Percentiles rank a stretch among this genome's conserved stretches.
These are phyloP conservation scores for Zaprionus tsacasi DNA, from an alignment of 1,140 invertebrate genomes.

Conservation along the genomic window DNA sequence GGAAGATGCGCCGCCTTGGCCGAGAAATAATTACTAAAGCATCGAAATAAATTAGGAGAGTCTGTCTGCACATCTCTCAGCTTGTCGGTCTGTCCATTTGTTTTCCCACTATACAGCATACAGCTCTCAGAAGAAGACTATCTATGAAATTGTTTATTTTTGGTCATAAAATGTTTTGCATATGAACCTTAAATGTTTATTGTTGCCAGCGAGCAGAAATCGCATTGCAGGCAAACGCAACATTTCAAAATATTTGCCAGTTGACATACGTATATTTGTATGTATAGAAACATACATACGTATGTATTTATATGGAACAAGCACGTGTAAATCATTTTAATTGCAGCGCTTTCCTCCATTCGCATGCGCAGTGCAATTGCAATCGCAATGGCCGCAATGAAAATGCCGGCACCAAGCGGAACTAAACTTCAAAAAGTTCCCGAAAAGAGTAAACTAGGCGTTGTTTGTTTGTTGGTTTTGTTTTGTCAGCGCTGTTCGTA, in stretches of 20 bases:
- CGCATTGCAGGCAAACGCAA: slow-evolving; percentile 28
- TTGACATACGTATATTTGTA: slow-evolving; percentile 45
- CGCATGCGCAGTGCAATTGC: slow-evolving; percentile 40
- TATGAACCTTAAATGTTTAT: slow-evolving; percentile 65
- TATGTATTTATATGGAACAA: background rate
- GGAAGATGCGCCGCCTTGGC: slow-evolving; percentile 51
- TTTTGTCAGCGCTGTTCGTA: slow-evolving; percentile 74
- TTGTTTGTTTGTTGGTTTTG: slow-evolving; percentile 73
- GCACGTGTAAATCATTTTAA: background rate
- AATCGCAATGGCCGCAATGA: slow-evolving; percentile 1
- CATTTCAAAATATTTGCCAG: slow-evolving; percentile 33
- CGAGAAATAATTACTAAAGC: slow-evolving; percentile 48
- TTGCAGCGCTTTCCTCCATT: background rate
- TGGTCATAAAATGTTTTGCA: slow-evolving; percentile 72
- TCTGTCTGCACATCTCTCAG: slow-evolving; percentile 10
- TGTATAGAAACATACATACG: background rate
- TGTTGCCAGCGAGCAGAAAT: slow-evolving; percentile 31
- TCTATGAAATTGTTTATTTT: slow-evolving; percentile 69
- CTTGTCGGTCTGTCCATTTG: slow-evolving; percentile 30
- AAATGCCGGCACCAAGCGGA: slow-evolving; percentile 29
- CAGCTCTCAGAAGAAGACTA: slow-evolving; percentile 31
- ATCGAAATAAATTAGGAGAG: slow-evolving; percentile 66
- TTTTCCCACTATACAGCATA: slow-evolving; percentile 4
- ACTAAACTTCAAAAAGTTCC: slow-evolving; percentile 13
- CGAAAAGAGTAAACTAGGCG: slow-evolving; percentile 47